phyloP scores from a whole-genome alignment of 1,140 invertebrate genomes.

The Drosophila pruinosa region DNA sequence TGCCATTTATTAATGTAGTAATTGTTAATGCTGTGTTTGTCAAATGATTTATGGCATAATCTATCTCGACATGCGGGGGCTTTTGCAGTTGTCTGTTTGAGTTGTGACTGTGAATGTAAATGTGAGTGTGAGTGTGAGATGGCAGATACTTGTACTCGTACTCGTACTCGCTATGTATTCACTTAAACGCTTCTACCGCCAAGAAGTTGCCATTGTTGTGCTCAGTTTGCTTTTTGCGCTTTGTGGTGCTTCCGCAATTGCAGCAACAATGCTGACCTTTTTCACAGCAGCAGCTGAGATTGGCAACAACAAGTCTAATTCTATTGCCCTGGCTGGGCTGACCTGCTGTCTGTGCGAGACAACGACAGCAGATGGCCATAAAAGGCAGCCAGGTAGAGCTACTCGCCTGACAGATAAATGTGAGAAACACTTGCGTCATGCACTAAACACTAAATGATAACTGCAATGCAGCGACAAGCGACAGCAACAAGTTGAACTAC shows the following conservation, averaged over 20 bases:
- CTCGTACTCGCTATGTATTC: neutral
- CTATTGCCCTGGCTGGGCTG: neutral
- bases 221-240: neutral
- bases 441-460: neutral
- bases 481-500: neutral
- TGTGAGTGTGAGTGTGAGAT: no score
- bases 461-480: constrained; percentile 10
- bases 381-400: neutral
- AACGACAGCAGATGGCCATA: constrained; percentile 12
- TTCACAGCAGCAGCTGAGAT: constrained; percentile 17
- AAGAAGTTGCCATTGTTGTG: constrained; percentile 5
- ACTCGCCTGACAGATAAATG: neutral
- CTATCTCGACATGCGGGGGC: constrained; percentile 4
- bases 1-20: neutral
- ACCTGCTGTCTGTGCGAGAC: neutral
- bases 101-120: constrained; percentile 1
- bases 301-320: constrained; percentile 3
- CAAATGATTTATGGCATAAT: constrained; percentile 4
- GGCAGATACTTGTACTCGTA: neutral
- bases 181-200: constrained; percentile 1
- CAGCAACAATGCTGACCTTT: constrained; percentile 23
- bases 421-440: constrained; percentile 6
- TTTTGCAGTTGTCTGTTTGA: neutral
- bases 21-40: neutral
- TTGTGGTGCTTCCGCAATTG: constrained; percentile 32